These are phyloP conservation scores for Agelastica alni DNA, from an alignment of 2,888 invertebrate genomes.

Conservation along the genomic window DNA sequence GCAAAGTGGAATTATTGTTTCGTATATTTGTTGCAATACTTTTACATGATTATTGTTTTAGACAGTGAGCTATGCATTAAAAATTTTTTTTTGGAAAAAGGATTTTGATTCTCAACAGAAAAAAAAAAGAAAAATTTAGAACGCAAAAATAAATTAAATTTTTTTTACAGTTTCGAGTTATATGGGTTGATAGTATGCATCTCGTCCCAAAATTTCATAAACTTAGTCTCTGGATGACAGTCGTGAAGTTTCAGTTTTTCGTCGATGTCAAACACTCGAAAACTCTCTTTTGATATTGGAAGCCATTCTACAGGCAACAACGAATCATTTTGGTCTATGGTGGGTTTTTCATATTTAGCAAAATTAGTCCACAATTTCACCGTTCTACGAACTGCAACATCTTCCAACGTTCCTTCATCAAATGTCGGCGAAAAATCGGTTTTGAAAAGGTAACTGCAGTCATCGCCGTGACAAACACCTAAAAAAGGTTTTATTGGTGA, in stretches of 20 bases:
- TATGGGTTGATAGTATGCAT: slow-evolving; percentile 22
- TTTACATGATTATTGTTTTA: too few relatives aligned
- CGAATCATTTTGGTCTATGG: slow-evolving; percentile 26
- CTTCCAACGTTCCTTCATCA: slow-evolving; percentile 31
- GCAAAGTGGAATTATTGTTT: too few relatives aligned
- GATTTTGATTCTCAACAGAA: too few relatives aligned
- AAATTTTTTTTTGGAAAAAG: too few relatives aligned
- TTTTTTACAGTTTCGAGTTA: slow-evolving; percentile 14
- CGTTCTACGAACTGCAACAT: slow-evolving; percentile 33
- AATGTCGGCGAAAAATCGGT: slow-evolving; percentile 28
- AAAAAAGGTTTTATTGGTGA: too few relatives aligned
- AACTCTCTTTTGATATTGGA: slow-evolving; percentile 35
- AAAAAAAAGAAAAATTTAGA: too few relatives aligned
- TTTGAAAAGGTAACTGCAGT: slow-evolving; percentile 42
- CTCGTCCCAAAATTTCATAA: slow-evolving; percentile 45
- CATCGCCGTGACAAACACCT: slow-evolving; percentile 43
- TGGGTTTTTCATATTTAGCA: slow-evolving; percentile 42
- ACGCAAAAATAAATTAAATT: too few relatives aligned
- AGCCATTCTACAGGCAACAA: slow-evolving; percentile 39
- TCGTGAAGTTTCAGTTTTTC: slow-evolving; percentile 37
- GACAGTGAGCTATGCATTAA: too few relatives aligned
- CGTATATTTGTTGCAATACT: too few relatives aligned
- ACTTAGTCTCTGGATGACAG: slow-evolving; percentile 41
- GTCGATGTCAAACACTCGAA: slow-evolving; percentile 46
- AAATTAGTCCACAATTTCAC: slow-evolving; percentile 47